Base-by-base conservation (phyloP, 2,797 vertebrate species). In the Ambastaia sidthimunki region DNA sequence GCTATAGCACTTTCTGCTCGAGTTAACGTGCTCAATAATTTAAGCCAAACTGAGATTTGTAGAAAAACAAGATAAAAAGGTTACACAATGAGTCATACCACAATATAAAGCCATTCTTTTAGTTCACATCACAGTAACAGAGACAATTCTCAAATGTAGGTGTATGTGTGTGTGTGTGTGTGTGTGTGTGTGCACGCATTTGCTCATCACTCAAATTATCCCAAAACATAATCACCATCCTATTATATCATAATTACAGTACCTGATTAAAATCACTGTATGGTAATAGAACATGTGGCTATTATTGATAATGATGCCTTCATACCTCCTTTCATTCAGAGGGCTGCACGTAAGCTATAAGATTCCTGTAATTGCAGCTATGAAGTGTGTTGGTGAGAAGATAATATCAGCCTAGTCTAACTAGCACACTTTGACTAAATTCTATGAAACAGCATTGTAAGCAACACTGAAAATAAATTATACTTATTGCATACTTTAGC, bases 21-120 rank as follows among this genome's bases (percentile, higher is more conserved):
- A 85, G 76, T 75, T 19, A 76, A 44, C 15, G 50, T 25, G 59
- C 74, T 48, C 81, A 90, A 89, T 90, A 84, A 90, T 83, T 89
- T 52, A 88, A 83, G 82, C 72, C 80, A 85, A 80, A 80, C 75
- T 82, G 72, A 78, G 81, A 86, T 89, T 87, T 86, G 79, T 68
- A 52, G 57, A 74, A 59, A 66, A 52, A 84, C 31, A 83, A 85
- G 57, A 77, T 77, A 81, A 70, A 83, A 87, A 86, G 71, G 77
- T 81, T 86, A 81, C 48, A 52, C 74, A 25, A 80, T 71, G 66
- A 85, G 55, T 66, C 25, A 80, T 19, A 57, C 31, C 72, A 76
- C 80, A 80, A 74, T 44, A 76, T 31, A 81, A 80, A 74, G 48
- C 34, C 25, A 50, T 37, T 57, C 21, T 48, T 81, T 57, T 19